Conservation (phyloP, 1,140 invertebrate genomes). For the Temnothorax nylanderi region DNA sequence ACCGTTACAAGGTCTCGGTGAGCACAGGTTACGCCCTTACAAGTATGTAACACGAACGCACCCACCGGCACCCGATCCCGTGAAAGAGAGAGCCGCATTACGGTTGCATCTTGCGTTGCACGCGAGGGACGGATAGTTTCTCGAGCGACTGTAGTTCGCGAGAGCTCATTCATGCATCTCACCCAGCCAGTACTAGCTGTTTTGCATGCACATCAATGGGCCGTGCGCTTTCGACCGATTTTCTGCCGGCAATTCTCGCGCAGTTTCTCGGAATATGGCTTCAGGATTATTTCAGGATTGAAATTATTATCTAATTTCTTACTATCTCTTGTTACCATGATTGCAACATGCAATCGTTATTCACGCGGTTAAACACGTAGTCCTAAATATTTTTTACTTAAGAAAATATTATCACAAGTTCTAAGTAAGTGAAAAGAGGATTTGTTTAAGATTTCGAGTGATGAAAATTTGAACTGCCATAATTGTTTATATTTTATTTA, state of each 20-base stretch:
- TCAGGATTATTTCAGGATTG: conserved; percentile 12
- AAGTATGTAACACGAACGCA: conserved; percentile 69
- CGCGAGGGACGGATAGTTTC: conserved; percentile 73
- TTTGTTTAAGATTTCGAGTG: neutral
- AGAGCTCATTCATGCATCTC: conserved; percentile 78
- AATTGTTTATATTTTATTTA: neutral
- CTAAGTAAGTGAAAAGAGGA: too few species aligned
- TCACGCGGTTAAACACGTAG: neutral
- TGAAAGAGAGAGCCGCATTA: conserved; percentile 47
- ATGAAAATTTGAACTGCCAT: neutral
- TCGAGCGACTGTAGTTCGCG: conserved; percentile 72
- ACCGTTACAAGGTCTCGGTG: conserved; percentile 74
- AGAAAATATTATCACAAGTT: neutral
- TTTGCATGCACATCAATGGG: conserved; percentile 79
- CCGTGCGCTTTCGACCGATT: conserved; percentile 67
- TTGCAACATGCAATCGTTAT: neutral
- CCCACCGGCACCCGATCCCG: conserved; percentile 62
- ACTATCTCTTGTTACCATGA: neutral
- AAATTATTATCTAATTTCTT: neutral
- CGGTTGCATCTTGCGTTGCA: conserved; percentile 59
- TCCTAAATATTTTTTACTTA: neutral
- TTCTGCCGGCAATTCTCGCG: conserved; percentile 55
- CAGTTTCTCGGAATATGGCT: conserved; percentile 2
- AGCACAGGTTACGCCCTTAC: conserved; percentile 65
- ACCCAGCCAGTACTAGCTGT: conserved; percentile 40